Evolutionary conservation across 2,797 vertebrate species (phyloP), one percentile per base, ranked within the genome.

Genomic region (Yasuhikotakia modesta): DNA sequence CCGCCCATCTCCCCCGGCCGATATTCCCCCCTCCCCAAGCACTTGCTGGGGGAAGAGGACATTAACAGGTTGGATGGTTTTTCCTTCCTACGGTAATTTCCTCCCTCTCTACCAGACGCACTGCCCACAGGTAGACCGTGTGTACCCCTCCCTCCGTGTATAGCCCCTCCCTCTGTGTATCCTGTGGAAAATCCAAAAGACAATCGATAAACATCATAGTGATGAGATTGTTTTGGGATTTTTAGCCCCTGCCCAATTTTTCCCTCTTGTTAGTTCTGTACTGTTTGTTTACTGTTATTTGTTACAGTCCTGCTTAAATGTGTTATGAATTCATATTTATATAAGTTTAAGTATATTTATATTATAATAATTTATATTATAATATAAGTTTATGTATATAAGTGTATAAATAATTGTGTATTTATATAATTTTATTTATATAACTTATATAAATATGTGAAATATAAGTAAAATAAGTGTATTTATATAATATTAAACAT

Each of bases 41-140:
- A 97, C 93, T 94, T 98, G 93, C 94, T 96, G 85, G 93, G 95
- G 91, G 97, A 97, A 88, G 96, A 98, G 0, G 96, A 98, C 91
- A 95, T 98, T 91, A 96, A 95, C 94, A 98, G 96, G 96, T 98
- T 94, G 96, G 96, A 95, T 88, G 89, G 89, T 91, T 93, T 92
- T 93, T 92, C 92, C 75, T 92, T 94, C 87, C 91, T 92, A 92
- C 91, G 91, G 91, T 94, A 93, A 92, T 91, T 92, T 88, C 85
- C 81, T 89, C 84, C 85, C 77, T 87, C 89, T 86, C 79, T 88
- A 83, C 80, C 79, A 88, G 85, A 86, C 77, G 22, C 68, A 86
- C 84, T 88, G 80, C 30, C 74, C 72, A 74, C 85, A 92, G 87
- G 91, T 92, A 92, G 89, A 85, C 27, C 75, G 45, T 70, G 32